A percentile compares a stretch with the other conserved stretches of the same genome.
phyloP scores from a whole-genome alignment of 2,797 vertebrate genomes.

The Tragelaphus oryx region DNA sequence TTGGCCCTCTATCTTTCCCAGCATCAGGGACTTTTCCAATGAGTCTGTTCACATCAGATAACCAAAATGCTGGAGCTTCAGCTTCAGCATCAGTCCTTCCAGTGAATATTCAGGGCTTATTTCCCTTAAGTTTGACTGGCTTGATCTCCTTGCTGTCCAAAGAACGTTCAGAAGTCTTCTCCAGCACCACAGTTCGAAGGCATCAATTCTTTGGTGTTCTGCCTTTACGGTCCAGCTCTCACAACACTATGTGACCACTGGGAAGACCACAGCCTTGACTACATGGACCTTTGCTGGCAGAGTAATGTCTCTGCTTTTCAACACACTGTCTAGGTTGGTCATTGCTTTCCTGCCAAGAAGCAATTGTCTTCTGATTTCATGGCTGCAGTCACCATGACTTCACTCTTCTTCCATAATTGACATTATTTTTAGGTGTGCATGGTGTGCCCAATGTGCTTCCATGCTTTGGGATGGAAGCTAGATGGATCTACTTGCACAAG shows the following conservation, averaged over 20 bases:
- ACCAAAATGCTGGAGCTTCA: not conserved
- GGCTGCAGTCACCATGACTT: not conserved
- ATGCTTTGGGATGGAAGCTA: not conserved
- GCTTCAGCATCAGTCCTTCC: not conserved
- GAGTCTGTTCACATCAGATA: not conserved
- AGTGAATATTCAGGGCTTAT: not conserved
- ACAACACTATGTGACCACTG: not conserved
- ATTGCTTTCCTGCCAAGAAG: not conserved
- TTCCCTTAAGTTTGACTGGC: not conserved
- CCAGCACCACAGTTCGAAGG: not conserved
- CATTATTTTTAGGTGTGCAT: not conserved
- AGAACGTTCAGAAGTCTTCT: not conserved
- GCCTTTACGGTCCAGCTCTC: not conserved
- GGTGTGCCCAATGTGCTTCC: rapidly evolving
- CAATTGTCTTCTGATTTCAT: not conserved
- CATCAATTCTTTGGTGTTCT: not conserved
- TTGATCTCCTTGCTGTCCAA: not conserved
- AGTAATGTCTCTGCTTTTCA: not conserved
- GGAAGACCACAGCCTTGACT: not conserved
- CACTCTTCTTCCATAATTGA: not conserved
- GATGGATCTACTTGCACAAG: not conserved
- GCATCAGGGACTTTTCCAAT: not conserved
- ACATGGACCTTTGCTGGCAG: not conserved
- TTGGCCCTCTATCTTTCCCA: not conserved
- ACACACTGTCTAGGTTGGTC: not conserved